Evolutionary conservation across 2,113 vertebrate genomes (phyloP).

Genomic region (Gambusia affinis): DNA sequence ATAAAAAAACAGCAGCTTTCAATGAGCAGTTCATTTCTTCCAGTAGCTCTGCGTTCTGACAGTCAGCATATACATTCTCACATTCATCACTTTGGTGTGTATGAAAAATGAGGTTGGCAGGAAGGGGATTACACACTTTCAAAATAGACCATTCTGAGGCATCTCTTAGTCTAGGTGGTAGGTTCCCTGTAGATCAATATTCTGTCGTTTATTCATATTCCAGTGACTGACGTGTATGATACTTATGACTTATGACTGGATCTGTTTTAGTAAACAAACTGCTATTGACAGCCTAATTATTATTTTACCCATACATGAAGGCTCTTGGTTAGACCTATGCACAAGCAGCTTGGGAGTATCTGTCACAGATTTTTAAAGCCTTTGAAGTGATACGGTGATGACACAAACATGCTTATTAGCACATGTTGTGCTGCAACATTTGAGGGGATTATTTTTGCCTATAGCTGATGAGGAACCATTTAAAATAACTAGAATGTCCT

Average conservation of each 20-base stretch:
- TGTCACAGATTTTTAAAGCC: conserved; percentile 5
- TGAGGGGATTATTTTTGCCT: not conserved
- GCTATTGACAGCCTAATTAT: conserved; percentile 47
- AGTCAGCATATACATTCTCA: conserved; percentile 43
- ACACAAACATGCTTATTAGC: not conserved
- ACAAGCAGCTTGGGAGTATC: conserved; percentile 16
- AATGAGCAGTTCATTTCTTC: conserved; percentile 47
- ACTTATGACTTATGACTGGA: not conserved
- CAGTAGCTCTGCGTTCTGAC: conserved; percentile 35
- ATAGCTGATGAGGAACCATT: not conserved
- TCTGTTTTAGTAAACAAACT: conserved; percentile 15
- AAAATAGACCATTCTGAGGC: conserved; percentile 43
- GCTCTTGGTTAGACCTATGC: conserved; percentile 36
- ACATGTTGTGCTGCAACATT: not conserved
- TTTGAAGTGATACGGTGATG: not conserved
- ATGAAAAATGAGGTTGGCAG: conserved; percentile 9
- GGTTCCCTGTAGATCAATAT: not conserved
- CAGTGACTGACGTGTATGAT: not conserved
- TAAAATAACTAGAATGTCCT: not conserved
- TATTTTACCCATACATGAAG: conserved; percentile 27
- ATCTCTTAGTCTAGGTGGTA: conserved; percentile 11
- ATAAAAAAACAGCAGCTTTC: conserved; percentile 19
- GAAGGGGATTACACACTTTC: conserved; percentile 32
- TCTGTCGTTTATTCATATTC: not conserved
- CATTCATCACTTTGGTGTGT: conserved; percentile 27